Evolutionary conservation across 1,140 invertebrate species (phyloP).

Genomic region (Dolichoris vasculosae): DNA sequence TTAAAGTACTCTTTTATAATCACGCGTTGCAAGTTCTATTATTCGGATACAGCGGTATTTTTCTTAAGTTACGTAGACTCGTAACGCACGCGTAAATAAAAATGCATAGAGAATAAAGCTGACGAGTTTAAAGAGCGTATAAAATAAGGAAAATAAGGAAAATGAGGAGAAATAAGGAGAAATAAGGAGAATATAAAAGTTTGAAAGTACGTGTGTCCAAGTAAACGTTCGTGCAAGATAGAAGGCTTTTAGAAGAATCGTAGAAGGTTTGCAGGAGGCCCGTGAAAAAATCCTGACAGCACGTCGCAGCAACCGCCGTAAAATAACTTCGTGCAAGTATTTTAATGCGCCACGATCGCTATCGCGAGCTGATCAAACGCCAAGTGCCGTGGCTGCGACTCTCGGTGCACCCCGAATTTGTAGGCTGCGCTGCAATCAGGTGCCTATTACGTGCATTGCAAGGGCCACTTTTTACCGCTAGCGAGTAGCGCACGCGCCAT

Average conservation of each 20-base stretch:
- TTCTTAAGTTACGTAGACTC: too few relatives aligned
- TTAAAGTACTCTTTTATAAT: too few relatives aligned
- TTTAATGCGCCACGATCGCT: slow-evolving; percentile 43
- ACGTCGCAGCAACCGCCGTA: slow-evolving; percentile 21
- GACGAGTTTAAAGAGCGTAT: not conserved
- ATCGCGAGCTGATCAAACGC: slow-evolving; percentile 43
- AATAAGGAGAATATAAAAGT: not conserved
- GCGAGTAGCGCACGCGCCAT: not conserved
- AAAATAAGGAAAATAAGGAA: not conserved
- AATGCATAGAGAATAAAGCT: too few relatives aligned
- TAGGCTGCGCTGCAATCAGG: not conserved
- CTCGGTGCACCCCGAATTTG: not conserved
- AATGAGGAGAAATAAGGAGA: not conserved
- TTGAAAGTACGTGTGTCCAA: too few relatives aligned
- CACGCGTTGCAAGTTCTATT: too few relatives aligned
- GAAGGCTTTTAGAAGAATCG: not conserved
- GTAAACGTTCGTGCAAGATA: too few relatives aligned
- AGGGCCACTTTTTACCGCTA: not conserved
- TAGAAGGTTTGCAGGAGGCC: not conserved
- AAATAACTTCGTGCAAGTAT: slow-evolving; percentile 52
- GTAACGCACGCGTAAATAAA: too few relatives aligned
- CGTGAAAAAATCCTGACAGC: not conserved
- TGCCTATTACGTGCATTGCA: not conserved
- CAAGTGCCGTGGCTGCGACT: not conserved
- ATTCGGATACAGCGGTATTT: too few relatives aligned